Evolutionary conservation across 2,113 vertebrate species (phyloP), one percentile per base, ranked within the genome.

Genomic region (Nannospalax galili): DNA sequence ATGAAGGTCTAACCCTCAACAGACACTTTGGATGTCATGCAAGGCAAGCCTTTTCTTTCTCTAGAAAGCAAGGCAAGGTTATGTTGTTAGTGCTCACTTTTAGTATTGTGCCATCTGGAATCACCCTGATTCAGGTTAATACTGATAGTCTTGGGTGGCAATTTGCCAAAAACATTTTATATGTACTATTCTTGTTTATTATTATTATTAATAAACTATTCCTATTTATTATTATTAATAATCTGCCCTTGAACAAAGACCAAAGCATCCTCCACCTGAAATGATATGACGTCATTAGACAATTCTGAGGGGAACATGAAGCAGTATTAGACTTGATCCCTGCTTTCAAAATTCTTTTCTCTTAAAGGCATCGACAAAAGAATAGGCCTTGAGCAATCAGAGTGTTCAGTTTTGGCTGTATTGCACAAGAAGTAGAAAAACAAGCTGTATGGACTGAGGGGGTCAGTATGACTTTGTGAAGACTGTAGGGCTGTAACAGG

Each of bases 341-440:
- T 88, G 32, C 69, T 65, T 42, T 96, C 79, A 82, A 45, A 56
- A 42, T 93, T 90, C 19, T 87, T 82, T 82, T 84, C 69, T 93
- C 20, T 82, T 37, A 7, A 10, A 6, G 24, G 65, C 64, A 28
- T 24, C 3, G 20, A n/a, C 35, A 77, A 52, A 81, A 84, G 37
- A 74, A 37, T 52, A 30, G 81, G 9, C 40, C 37, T 11, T 40
- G 82, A 81, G 58, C 64, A 72, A 26, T 89, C 26, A 20, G 28
- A 72, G 45, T n/a, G 24, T 67, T 15, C 78, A 58, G 14, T 88
- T 42, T 10, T 91, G 48, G 77, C 52, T 58, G 56, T 35, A 16
- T 56, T 79, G 35, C 1, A 2, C 0, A 1, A 75, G 67, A 70
- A 35, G 26, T 20, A 32, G 84, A 82, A 40, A 42, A 95, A 58